A percentile compares a stretch with the other conserved stretches of the same genome.
Conservation (phyloP, 2,113 vertebrate genomes). For the Parus major region DNA sequence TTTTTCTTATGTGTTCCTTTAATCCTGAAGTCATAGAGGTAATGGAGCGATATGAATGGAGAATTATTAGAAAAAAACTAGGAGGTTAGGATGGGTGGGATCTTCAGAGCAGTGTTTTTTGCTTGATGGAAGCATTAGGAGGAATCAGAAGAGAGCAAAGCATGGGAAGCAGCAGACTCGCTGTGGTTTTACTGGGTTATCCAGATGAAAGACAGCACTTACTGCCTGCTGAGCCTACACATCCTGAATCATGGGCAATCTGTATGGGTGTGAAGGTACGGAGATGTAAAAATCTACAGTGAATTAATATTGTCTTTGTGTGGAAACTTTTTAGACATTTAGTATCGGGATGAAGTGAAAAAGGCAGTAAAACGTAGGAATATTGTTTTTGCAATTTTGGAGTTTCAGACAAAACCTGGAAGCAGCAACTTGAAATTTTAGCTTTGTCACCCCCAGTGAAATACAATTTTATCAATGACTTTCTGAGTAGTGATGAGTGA, state of each 20-base stretch:
- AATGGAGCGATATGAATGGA: not conserved
- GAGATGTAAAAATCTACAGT: not conserved
- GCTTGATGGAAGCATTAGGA: not conserved
- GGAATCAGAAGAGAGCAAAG: not conserved
- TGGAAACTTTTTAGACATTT: not conserved
- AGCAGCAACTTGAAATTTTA: not conserved
- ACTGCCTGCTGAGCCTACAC: not conserved
- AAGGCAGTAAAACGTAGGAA: not conserved
- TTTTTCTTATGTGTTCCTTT: not conserved
- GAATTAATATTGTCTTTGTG: not conserved
- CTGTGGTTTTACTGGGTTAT: not conserved
- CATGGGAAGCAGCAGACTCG: not conserved
- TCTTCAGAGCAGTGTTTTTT: not conserved
- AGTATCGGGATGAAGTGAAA: not conserved
- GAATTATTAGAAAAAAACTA: not conserved
- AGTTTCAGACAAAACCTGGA: not conserved
- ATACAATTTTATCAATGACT: not conserved
- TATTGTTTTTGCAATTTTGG: not conserved
- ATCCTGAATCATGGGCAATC: not conserved
- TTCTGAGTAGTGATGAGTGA: not conserved
- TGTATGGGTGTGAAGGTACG: not conserved
- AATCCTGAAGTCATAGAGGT: not conserved
- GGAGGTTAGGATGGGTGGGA: not conserved
- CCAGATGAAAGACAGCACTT: not conserved
- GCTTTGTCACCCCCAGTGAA: not conserved